These are phyloP conservation scores for Dasypus novemcinctus DNA, from an alignment of 2,113 vertebrate species.

Conservation along the genomic window DNA sequence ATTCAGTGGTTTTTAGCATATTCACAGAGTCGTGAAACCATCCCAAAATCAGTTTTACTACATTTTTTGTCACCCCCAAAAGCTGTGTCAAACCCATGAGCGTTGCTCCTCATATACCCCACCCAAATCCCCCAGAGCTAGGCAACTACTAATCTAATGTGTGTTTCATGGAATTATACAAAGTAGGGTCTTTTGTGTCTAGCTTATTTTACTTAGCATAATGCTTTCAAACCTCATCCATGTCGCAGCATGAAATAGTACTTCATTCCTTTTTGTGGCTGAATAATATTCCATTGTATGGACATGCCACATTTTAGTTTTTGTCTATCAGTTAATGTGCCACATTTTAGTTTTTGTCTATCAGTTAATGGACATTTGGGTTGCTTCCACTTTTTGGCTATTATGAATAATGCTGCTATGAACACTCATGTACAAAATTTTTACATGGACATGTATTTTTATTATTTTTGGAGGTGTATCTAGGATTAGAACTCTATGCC, in stretches of 20 bases:
- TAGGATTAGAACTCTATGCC: background rate
- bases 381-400: background rate
- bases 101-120: background rate
- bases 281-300: background rate
- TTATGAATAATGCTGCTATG: background rate
- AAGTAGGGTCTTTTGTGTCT: background rate
- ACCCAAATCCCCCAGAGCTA: background rate
- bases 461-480: background rate
- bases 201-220: background rate
- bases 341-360: background rate
- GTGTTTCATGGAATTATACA: background rate
- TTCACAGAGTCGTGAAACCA: background rate
- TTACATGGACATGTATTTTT: background rate
- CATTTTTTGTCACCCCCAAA: background rate
- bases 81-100: background rate
- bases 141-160: background rate
- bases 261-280: background rate
- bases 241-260: background rate
- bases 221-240: background rate
- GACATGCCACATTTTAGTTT: background rate
- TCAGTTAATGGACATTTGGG: background rate
- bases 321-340: background rate
- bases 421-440: background rate
- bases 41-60: background rate
- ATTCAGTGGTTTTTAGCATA: background rate